Conservation (phyloP, 2,113 vertebrate genomes). For the Notarius quadriscutis region DNA sequence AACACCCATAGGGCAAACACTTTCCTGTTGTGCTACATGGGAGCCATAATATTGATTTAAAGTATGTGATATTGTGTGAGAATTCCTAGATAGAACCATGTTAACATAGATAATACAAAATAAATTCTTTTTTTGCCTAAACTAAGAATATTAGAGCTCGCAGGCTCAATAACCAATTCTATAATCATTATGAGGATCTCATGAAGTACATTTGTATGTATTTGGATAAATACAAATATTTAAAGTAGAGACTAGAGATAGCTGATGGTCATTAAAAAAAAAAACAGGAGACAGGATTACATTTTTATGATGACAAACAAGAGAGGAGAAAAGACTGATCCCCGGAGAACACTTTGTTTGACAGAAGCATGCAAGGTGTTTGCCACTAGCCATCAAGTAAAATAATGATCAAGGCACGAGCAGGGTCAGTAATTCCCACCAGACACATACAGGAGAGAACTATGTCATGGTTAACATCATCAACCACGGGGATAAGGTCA, state of each 20-base stretch:
- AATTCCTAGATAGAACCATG: background rate
- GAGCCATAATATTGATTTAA: background rate
- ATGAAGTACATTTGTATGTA: background rate
- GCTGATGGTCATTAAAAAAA: background rate
- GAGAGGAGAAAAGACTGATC: background rate
- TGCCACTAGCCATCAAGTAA: slow-evolving; percentile 11
- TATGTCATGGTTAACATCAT: slow-evolving; percentile 25
- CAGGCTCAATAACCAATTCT: background rate
- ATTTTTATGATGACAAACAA: background rate
- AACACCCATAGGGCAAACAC: background rate
- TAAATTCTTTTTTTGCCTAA: background rate
- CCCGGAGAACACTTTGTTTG: background rate
- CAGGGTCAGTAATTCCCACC: slow-evolving; percentile 8
- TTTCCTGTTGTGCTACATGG: background rate
- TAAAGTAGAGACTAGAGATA: background rate
- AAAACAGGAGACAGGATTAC: background rate
- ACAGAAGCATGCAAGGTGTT: background rate
- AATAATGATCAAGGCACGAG: slow-evolving; percentile 15
- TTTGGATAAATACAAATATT: background rate
- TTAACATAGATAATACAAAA: background rate
- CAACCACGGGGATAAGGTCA: background rate
- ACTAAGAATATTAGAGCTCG: background rate
- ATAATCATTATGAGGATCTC: background rate
- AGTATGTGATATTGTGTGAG: background rate
- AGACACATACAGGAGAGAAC: slow-evolving; percentile 8